Evolutionary conservation across 2,113 vertebrate genomes (phyloP).

Genomic region (Ondatra zibethicus): DNA sequence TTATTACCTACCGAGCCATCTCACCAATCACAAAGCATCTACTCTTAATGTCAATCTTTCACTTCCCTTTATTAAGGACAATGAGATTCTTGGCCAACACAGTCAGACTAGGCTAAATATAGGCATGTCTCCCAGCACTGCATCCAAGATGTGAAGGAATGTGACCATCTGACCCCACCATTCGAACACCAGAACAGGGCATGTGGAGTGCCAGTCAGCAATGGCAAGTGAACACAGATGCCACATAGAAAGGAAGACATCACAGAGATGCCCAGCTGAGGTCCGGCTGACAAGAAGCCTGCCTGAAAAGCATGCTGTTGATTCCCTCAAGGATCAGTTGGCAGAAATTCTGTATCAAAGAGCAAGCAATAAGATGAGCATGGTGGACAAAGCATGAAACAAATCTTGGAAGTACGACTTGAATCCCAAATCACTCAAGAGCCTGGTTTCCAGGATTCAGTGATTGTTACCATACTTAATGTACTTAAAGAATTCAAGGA

Average conservation of each 20-base stretch:
- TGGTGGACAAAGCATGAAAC: conserved; percentile 54
- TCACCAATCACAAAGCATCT: background rate
- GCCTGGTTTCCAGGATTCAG: background rate
- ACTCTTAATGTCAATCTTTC: background rate
- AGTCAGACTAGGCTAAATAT: background rate
- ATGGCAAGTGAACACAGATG: background rate
- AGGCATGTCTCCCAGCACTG: background rate
- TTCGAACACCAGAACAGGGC: background rate
- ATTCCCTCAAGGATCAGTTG: conserved; percentile 65
- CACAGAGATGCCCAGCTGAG: background rate
- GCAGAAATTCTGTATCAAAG: conserved; percentile 65
- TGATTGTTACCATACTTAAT: background rate
- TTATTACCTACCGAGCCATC: background rate
- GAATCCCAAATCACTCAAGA: conserved; percentile 52
- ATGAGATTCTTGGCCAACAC: conserved; percentile 2
- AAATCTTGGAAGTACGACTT: conserved; percentile 51
- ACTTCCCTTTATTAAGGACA: background rate
- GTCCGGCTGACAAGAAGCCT: conserved; percentile 65
- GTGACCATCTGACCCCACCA: background rate
- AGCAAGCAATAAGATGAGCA: conserved; percentile 55
- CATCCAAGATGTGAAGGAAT: background rate
- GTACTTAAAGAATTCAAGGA: conserved; percentile 23
- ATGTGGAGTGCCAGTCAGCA: background rate
- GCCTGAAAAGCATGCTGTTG: conserved; percentile 36
- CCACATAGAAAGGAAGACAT: background rate